A percentile compares a stretch with the other conserved stretches of the same genome.
phyloP scores from a whole-genome alignment of 2,888 invertebrate genomes.

The Phyllotreta striolata region DNA sequence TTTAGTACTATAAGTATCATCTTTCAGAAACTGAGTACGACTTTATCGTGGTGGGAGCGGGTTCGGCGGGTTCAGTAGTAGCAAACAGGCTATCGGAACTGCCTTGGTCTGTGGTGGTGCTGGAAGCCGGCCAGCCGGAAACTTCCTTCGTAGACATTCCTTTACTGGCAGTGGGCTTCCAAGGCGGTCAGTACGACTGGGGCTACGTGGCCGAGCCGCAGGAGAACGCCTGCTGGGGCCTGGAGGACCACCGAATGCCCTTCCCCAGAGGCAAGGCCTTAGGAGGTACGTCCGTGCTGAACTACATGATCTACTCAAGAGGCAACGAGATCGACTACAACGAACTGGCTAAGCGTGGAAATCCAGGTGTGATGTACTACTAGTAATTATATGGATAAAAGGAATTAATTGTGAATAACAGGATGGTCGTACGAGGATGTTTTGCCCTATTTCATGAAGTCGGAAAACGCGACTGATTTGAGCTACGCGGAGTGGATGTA shows the following conservation, averaged over 20 bases:
- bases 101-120: slow-evolving; percentile 53
- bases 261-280: slow-evolving; percentile 69
- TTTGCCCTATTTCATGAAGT: slow-evolving; percentile 63
- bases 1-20: not conserved
- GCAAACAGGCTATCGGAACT: slow-evolving; percentile 63
- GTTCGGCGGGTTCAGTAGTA: slow-evolving; percentile 63
- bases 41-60: slow-evolving; percentile 63
- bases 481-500: slow-evolving; percentile 59
- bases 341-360: slow-evolving; percentile 72
- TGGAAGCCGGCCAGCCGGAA: slow-evolving; percentile 50
- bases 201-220: slow-evolving; percentile 57
- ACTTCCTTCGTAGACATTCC: slow-evolving; percentile 63
- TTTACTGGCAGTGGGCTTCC: slow-evolving; percentile 46
- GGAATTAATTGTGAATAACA: slow-evolving; percentile 9
- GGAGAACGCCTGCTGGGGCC: slow-evolving; percentile 33
- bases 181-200: slow-evolving; percentile 56
- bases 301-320: slow-evolving; percentile 77
- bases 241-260: slow-evolving; percentile 41
- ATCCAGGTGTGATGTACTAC: slow-evolving; percentile 60
- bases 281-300: slow-evolving; percentile 69
- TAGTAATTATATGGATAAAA: not conserved
- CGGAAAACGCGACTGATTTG: slow-evolving; percentile 53
- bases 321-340: slow-evolving; percentile 76
- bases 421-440: slow-evolving; percentile 71
- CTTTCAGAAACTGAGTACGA: slow-evolving; percentile 54